phyloP scores from a whole-genome alignment of 2,113 vertebrate genomes.

The Colaptes auratus region DNA sequence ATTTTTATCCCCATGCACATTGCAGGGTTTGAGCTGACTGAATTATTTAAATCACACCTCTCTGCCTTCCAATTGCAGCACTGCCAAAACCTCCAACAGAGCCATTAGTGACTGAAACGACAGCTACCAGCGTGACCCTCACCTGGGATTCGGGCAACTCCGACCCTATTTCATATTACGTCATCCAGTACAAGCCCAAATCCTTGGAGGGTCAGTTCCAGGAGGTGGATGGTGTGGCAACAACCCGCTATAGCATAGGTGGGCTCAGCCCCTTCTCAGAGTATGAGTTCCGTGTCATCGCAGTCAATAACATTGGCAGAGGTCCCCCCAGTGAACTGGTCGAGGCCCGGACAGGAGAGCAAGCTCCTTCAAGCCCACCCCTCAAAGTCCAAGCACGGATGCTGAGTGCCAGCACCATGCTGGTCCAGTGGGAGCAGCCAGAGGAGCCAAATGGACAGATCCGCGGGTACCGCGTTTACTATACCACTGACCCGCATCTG shows the following conservation, averaged over 20 bases:
- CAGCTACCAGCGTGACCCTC: conserved; percentile 96
- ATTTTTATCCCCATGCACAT: conserved; percentile 33
- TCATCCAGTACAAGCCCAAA: conserved; percentile 92
- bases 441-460: conserved; percentile 95
- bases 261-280: conserved; percentile 95
- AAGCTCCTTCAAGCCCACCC: conserved; percentile 92
- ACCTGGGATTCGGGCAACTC: conserved; percentile 97
- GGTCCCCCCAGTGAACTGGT: conserved; percentile 87
- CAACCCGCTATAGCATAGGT: conserved; percentile 95
- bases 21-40: conserved; percentile 45
- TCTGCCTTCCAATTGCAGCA: conserved; percentile 80
- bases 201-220: conserved; percentile 87
- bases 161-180: conserved; percentile 91
- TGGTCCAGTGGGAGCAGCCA: conserved; percentile 94
- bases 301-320: conserved; percentile 94
- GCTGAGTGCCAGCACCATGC: conserved; percentile 92
- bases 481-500: conserved; percentile 80
- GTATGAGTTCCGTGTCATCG: conserved; percentile 91
- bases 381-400: conserved; percentile 90
- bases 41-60: conserved; percentile 61
- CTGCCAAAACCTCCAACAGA: conserved; percentile 90
- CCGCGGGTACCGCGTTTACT: conserved; percentile 91
- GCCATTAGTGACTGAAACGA: conserved; percentile 93
- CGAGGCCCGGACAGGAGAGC: conserved; percentile 90
- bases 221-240: conserved; percentile 98